These are phyloP conservation scores for Lasioglossum baleicum DNA, from an alignment of 1,140 invertebrate species.

Conservation along the genomic window DNA sequence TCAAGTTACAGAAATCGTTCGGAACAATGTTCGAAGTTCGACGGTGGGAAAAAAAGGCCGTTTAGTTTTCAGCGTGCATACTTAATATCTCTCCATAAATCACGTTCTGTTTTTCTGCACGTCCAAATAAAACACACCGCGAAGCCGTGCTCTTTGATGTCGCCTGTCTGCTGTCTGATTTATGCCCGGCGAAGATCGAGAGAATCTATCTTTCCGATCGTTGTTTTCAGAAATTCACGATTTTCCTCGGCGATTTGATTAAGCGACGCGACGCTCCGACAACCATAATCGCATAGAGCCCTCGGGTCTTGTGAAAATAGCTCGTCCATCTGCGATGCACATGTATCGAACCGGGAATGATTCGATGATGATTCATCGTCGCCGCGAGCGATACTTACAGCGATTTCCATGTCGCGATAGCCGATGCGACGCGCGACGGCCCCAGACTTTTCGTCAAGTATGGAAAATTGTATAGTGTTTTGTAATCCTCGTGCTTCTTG, in stretches of 20 bases:
- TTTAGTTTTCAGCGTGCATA: too few species aligned
- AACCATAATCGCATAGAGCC: neutral
- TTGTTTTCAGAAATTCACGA: neutral
- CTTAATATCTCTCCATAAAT: constrained; percentile 9
- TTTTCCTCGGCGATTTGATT: neutral
- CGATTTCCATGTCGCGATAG: neutral
- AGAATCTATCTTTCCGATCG: neutral
- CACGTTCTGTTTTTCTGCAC: neutral
- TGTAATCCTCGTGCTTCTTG: neutral
- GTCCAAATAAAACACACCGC: neutral
- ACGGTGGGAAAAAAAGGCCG: neutral
- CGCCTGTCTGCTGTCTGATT: neutral
- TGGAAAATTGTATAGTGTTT: neutral
- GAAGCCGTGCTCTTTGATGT: constrained; percentile 13
- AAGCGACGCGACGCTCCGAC: neutral
- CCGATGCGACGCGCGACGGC: too few species aligned
- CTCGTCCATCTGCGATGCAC: constrained; percentile 22
- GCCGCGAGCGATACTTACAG: neutral
- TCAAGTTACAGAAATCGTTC: too few species aligned
- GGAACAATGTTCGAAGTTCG: neutral
- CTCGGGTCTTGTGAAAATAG: constrained; percentile 7
- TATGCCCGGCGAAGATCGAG: neutral
- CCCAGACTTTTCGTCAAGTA: neutral
- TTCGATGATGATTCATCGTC: constrained; percentile 50
- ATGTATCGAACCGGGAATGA: constrained; percentile 36